Base-by-base conservation (phyloP, 37 sponge, comb jelly and placozoan species). In the Geodia barretti region DNA sequence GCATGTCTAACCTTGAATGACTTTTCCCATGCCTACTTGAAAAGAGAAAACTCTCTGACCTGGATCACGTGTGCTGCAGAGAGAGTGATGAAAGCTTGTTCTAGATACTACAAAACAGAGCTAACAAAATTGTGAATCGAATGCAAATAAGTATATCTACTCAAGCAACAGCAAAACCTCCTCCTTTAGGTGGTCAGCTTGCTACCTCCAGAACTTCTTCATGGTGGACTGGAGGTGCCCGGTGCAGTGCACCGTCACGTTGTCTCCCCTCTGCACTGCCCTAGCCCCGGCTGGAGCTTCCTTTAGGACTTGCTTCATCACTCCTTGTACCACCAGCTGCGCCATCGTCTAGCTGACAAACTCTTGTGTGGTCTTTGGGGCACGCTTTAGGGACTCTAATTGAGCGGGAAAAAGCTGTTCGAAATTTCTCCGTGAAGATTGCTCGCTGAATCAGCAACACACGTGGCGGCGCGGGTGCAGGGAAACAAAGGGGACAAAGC, bases 141-240 rank as follows among this genome's bases (percentile, higher is more conserved):
- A n/a, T n/a, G n/a, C n/a, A n/a, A n/a, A n/a, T n/a, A n/a, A n/a
- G n/a, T n/a, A n/a, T n/a, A n/a, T n/a, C n/a, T n/a, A n/a, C n/a
- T n/a, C n/a, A n/a, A n/a, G n/a, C n/a, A n/a, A n/a, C n/a, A n/a
- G n/a, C n/a, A n/a, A n/a, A n/a, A n/a, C n/a, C n/a, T n/a, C n/a
- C 40, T n/a, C n/a, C n/a, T n/a, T n/a, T n/a, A n/a, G n/a, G n/a
- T n/a, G n/a, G n/a, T n/a, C n/a, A n/a, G n/a, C n/a, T 38, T 3
- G 75, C 19, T 59, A 90, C 90, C 90, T 90, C 95, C 95, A 94
- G 81, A 94, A 94, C 79, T 94, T 90, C 82, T 80, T 87, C 1
- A 75, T 35, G 23, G 60, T 62, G 61, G 11, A 61, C 23, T 59
- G 60, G 59, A 90, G 54, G 58, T 61, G 64, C 24, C 95, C 95